These are phyloP conservation scores for Anguilla obscura DNA, from an alignment of 2,797 vertebrate species.

Conservation along the genomic window DNA sequence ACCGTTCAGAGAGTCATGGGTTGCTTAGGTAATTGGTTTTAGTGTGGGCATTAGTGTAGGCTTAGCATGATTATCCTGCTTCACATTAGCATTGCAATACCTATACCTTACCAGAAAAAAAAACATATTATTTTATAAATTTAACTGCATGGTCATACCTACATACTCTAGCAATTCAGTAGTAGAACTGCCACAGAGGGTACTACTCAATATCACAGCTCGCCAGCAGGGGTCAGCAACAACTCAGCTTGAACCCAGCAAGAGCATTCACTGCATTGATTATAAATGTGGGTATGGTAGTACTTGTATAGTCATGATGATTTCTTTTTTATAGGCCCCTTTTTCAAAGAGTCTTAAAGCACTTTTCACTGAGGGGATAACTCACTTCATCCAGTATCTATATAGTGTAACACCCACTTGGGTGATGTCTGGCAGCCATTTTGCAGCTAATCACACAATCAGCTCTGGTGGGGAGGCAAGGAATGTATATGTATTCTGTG, in stretches of 20 bases:
- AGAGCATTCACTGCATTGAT: not conserved
- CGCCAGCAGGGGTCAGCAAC: conserved; percentile 13
- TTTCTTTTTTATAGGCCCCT: not conserved
- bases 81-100: not conserved
- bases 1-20: not conserved
- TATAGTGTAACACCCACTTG: not conserved
- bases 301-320: conserved; percentile 5
- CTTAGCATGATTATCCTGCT: not conserved
- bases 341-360: not conserved
- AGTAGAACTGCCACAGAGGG: not conserved
- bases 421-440: not conserved
- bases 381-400: not conserved
- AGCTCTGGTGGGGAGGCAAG: not conserved
- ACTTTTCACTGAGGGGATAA: conserved; percentile 8
- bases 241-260: not conserved
- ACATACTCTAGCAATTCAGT: not conserved
- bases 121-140: not conserved
- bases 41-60: no score
- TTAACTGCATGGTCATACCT: not conserved
- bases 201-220: not conserved
- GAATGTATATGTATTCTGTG: not conserved
- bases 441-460: not conserved
- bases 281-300: not conserved
- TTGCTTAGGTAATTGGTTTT: not conserved
- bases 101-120: not conserved